phyloP scores from a whole-genome alignment of 2,888 invertebrate genomes.

The Dolomedes plantarius region DNA sequence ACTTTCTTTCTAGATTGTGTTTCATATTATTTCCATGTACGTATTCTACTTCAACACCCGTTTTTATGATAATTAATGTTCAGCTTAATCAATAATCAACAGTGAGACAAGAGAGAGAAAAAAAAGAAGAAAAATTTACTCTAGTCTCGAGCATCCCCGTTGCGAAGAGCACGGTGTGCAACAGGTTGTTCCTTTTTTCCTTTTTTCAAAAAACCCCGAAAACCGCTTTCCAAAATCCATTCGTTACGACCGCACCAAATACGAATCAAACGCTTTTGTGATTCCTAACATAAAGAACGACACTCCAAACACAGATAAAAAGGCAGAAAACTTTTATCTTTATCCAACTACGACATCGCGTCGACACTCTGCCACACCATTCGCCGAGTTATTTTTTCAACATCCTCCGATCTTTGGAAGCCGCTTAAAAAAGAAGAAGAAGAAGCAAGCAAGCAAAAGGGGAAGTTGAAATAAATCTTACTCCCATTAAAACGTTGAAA shows the following conservation, averaged over 20 bases:
- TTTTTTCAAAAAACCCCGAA: not conserved
- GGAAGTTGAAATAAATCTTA: slow-evolving; percentile 1
- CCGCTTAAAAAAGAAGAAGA: slow-evolving; percentile 3
- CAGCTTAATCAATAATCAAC: too few species aligned
- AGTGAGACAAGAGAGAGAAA: too few species aligned
- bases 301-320: slow-evolving; percentile 33
- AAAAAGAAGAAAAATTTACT: too few species aligned
- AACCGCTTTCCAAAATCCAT: not conserved
- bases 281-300: slow-evolving; percentile 20
- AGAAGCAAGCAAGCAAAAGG: not conserved
- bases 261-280: not conserved
- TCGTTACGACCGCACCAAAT: not conserved
- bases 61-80: too few species aligned
- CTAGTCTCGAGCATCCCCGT: too few species aligned
- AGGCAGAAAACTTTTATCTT: slow-evolving; percentile 17
- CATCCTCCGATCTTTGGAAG: not conserved
- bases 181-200: not conserved
- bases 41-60: too few species aligned
- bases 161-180: too few species aligned
- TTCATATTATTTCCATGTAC: too few species aligned
- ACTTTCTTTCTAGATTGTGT: too few species aligned
- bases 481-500: slow-evolving; percentile 34
- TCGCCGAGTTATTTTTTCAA: slow-evolving; percentile 16
- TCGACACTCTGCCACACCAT: not conserved
- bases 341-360: not conserved